Conservation (phyloP, 2,797 vertebrate genomes). For the Neostethus bicornis region DNA sequence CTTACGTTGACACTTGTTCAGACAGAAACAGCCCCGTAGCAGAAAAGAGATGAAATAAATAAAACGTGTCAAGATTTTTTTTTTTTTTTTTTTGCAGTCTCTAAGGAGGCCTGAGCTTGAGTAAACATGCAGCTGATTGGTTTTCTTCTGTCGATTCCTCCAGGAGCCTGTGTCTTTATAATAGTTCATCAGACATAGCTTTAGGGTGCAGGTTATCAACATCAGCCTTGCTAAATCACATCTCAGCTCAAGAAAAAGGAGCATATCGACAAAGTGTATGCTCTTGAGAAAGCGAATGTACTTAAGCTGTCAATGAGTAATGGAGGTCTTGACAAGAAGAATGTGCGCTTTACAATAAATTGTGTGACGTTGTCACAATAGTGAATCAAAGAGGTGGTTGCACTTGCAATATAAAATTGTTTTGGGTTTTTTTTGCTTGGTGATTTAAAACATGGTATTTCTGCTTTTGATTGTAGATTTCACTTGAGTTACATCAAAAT, state of each 20-base stretch:
- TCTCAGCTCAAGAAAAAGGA: slow-evolving; percentile 38
- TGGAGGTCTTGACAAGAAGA: slow-evolving; percentile 37
- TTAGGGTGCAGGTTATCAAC: neutral
- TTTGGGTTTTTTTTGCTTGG: neutral
- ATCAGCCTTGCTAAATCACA: slow-evolving; percentile 34
- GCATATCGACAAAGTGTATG: slow-evolving; percentile 39
- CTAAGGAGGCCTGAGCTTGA: slow-evolving; percentile 25
- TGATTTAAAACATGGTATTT: neutral
- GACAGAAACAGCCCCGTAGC: neutral
- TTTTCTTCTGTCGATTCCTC: slow-evolving; percentile 31
- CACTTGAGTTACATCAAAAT: too few relatives aligned
- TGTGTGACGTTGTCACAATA: slow-evolving; percentile 13
- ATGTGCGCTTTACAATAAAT: slow-evolving; percentile 28
- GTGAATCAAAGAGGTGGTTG: slow-evolving; percentile 19
- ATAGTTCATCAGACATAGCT: slow-evolving; percentile 39
- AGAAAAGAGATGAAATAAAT: neutral
- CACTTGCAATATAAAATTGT: neutral
- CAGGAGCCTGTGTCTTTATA: slow-evolving; percentile 39
- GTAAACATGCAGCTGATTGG: slow-evolving; percentile 28
- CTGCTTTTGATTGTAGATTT: too few relatives aligned
- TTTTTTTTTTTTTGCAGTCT: slow-evolving; percentile 1
- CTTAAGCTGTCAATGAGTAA: slow-evolving; percentile 48
- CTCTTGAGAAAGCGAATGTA: slow-evolving; percentile 58
- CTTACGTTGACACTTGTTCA: neutral
- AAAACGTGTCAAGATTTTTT: neutral